Conservation (phyloP, 1,140 invertebrate species). For the Megathymus violae region DNA sequence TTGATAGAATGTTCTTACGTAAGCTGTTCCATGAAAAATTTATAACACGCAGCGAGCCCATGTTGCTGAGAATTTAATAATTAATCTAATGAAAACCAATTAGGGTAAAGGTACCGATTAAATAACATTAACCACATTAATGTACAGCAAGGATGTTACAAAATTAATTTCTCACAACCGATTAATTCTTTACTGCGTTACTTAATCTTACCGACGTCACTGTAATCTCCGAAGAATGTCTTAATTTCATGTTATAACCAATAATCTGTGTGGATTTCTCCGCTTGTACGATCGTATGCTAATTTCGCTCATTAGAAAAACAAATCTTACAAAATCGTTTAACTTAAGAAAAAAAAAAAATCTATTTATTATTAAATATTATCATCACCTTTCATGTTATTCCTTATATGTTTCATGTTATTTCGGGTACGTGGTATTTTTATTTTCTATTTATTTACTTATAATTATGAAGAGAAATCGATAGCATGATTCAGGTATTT, state of each 20-base stretch:
- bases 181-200: constrained; percentile 21
- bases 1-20: constrained; percentile 1
- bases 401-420: too few relatives aligned
- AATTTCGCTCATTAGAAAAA: too few relatives aligned
- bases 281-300: constrained; percentile 1
- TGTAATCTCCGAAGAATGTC: constrained; percentile 30
- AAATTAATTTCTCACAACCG: constrained; percentile 26
- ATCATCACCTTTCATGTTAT: too few relatives aligned
- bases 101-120: not conserved
- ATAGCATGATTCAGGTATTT: too few relatives aligned
- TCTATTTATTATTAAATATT: too few relatives aligned
- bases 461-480: too few relatives aligned
- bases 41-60: too few relatives aligned
- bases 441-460: too few relatives aligned
- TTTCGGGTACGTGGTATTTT: too few relatives aligned
- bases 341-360: too few relatives aligned
- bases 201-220: constrained; percentile 26
- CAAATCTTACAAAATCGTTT: too few relatives aligned
- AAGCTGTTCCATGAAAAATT: not conserved
- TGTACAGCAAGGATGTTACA: constrained; percentile 9
- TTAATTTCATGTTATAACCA: constrained; percentile 28
- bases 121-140: constrained; percentile 7
- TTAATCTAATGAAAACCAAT: constrained; percentile 13
- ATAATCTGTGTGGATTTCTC: constrained; percentile 15
- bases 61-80: not conserved